phyloP scores from a whole-genome alignment of 2,888 invertebrate genomes.

The Seira sanloemensis region DNA sequence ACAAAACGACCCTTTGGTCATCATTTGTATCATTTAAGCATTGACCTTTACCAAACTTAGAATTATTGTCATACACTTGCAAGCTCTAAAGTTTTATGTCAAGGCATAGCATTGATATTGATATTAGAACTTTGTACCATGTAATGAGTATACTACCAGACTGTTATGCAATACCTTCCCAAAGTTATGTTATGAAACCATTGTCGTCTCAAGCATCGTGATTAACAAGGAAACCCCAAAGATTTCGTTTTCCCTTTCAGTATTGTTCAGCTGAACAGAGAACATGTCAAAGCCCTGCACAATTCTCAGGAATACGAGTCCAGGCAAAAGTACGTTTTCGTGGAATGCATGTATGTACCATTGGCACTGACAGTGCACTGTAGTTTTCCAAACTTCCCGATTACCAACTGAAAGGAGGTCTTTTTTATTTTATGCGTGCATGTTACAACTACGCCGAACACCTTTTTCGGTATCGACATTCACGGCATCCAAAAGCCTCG shows the following conservation, averaged over 20 bases:
- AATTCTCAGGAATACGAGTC: too few relatives aligned
- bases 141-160: too few relatives aligned
- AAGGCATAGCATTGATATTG: too few relatives aligned
- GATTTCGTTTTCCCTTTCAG: conserved; percentile 12
- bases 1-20: too few relatives aligned
- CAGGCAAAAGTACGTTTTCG: not conserved
- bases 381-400: not conserved
- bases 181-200: too few relatives aligned
- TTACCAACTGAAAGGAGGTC: too few relatives aligned
- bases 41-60: too few relatives aligned
- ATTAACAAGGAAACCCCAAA: conserved; percentile 31
- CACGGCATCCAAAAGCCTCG: not conserved
- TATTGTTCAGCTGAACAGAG: not conserved
- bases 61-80: too few relatives aligned
- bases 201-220: not conserved
- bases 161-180: too few relatives aligned
- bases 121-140: too few relatives aligned
- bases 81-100: too few relatives aligned
- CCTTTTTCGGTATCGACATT: not conserved
- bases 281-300: conserved; percentile 23
- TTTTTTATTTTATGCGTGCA: not conserved
- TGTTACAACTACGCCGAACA: not conserved
- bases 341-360: not conserved
- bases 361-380: not conserved
- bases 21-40: too few relatives aligned